A percentile compares a stretch with the other conserved stretches of the same genome.
Evolutionary conservation across 2,113 vertebrate genomes (phyloP).

Genomic region (Mastomys coucha): DNA sequence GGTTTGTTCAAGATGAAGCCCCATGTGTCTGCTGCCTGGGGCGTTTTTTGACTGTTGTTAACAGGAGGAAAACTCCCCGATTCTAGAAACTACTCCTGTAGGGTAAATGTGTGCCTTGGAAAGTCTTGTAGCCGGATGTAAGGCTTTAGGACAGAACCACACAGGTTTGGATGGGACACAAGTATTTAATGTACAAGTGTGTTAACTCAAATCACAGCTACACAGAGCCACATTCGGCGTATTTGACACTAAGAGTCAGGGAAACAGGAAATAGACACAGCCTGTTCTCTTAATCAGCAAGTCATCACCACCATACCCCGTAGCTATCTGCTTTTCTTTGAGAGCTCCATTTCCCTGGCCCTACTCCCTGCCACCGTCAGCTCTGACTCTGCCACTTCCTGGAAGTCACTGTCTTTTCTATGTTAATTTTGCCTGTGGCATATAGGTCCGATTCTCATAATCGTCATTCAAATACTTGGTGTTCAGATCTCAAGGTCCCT

Average conservation of each 20-base stretch:
- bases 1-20: slow-evolving; percentile 40
- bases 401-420: neutral
- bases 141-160: slow-evolving; percentile 7
- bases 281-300: neutral
- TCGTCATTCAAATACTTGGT: neutral
- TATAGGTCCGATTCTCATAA: neutral
- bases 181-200: neutral
- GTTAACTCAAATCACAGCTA: neutral
- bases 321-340: neutral
- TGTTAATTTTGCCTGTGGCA: neutral
- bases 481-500: neutral
- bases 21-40: neutral
- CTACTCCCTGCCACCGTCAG: neutral
- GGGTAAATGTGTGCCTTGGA: neutral
- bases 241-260: neutral
- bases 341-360: neutral
- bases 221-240: neutral
- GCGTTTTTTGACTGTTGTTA: neutral
- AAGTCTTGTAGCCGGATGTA: slow-evolving; percentile 5
- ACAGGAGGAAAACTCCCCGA: neutral
- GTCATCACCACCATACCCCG: neutral
- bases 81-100: slow-evolving; percentile 38
- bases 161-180: neutral
- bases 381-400: neutral
- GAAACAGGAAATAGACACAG: neutral